Conservation (phyloP, 2,888 invertebrate genomes). For the Sphaeridia pumilis region DNA sequence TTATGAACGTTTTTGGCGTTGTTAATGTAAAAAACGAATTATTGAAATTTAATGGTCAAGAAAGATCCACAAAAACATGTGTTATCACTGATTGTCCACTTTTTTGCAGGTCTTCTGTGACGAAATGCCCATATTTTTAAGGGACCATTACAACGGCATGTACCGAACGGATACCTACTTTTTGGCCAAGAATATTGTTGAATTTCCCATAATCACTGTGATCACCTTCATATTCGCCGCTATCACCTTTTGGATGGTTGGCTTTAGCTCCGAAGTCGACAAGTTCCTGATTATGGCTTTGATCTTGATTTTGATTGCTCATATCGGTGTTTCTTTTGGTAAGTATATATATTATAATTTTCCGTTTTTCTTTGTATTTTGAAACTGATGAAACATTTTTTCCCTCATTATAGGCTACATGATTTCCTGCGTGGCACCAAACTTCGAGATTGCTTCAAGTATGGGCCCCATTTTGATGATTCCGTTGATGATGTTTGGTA, state of each 20-base stretch:
- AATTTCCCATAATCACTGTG: constrained; percentile 71
- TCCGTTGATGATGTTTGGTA: constrained; percentile 82
- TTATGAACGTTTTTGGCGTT: constrained; percentile 89
- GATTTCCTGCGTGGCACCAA: constrained; percentile 72
- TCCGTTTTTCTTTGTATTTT: constrained; percentile 5
- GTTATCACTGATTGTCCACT: neutral
- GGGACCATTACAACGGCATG: constrained; percentile 80
- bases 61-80: neutral
- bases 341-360: neutral
- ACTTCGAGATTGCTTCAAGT: constrained; percentile 75
- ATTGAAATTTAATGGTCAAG: neutral
- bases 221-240: constrained; percentile 71
- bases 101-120: constrained; percentile 67
- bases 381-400: constrained; percentile 30
- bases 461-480: constrained; percentile 84
- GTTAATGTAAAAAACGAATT: constrained; percentile 47
- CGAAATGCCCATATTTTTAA: constrained; percentile 74
- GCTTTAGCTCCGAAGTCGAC: constrained; percentile 56
- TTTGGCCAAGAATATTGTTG: constrained; percentile 77
- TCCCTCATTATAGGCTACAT: constrained; percentile 90
- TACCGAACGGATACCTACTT: constrained; percentile 86
- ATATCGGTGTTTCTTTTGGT: constrained; percentile 50
- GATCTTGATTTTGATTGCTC: constrained; percentile 64
- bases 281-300: constrained; percentile 68
- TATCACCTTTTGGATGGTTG: constrained; percentile 80